Evolutionary conservation across 2,888 invertebrate species (phyloP), one percentile per base, ranked within the genome.

Genomic region (Cylindroiulus punctatus): DNA sequence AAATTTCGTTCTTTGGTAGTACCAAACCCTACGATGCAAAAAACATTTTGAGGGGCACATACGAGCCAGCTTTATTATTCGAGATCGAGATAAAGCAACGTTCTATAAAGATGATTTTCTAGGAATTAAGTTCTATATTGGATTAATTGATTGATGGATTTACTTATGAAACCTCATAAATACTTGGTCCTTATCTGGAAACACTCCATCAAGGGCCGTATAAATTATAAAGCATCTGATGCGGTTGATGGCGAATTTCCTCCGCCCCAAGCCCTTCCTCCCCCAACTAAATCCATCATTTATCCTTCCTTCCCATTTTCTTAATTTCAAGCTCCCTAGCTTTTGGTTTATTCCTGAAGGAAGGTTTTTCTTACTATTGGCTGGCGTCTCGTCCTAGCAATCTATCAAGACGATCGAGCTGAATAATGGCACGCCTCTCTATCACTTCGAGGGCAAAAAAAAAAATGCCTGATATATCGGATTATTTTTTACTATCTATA

Each of bases 101-200:
- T 65, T 65, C 65, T 65, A 65, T 65, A 26, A 65, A n/a, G 65
- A 65, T 65, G 65, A 65, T 65, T 65, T 65, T 65, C 65, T 65
- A 65, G 65, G 65, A 65, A 65, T 65, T 65, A 65, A 65, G 65
- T 65, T 65, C 65, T 65, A 65, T n/a, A n/a, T 65, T 65, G 65
- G 65, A 65, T 65, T 65, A 65, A 65, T 65, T 65, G 65, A 65
- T 65, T 65, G 65, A 65, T 65, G 65, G 65, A 65, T 65, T 65
- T 65, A 65, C 65, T 65, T 65, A 65, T 65, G 65, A 65, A 65
- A 65, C 65, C 65, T 65, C 65, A 65, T 65, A 65, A 65, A 65
- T 65, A 65, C 65, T 65, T 65, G 4, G 65, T 65, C 65, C 26
- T 65, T 65, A 65, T 65, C 65, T 65, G 65, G n/a, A 65, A 65